phyloP scores from a whole-genome alignment of 2,797 vertebrate genomes.

The Typhlichthys eigenmanni region DNA sequence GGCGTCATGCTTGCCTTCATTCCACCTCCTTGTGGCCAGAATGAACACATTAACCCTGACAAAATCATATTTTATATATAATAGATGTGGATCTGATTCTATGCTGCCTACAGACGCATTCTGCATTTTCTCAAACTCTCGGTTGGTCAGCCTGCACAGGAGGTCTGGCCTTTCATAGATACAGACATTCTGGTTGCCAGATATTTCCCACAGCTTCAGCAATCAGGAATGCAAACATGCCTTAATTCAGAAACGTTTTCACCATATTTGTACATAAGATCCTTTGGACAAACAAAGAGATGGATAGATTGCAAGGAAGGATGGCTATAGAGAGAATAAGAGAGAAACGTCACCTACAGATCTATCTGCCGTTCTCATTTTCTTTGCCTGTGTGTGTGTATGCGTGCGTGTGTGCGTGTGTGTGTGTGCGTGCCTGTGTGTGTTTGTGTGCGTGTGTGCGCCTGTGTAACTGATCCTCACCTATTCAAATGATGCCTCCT shows the following conservation, averaged over 20 bases:
- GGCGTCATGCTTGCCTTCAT: no score
- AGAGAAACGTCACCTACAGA: slow-evolving; percentile 6
- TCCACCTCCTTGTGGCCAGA: no score
- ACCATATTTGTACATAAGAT: slow-evolving; percentile 46
- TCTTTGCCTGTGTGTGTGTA: slow-evolving; percentile 2
- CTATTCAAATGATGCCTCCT: slow-evolving; percentile 45
- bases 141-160: slow-evolving; percentile 14
- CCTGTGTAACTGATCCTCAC: slow-evolving; percentile 33
- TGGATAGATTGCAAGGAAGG: not conserved
- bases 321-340: slow-evolving; percentile 1
- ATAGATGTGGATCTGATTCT: not conserved
- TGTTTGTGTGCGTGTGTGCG: not conserved
- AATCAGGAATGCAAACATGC: slow-evolving; percentile 41
- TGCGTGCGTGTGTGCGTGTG: not conserved
- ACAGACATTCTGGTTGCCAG: slow-evolving; percentile 15
- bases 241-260: slow-evolving; percentile 29
- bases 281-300: slow-evolving; percentile 15
- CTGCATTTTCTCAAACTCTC: slow-evolving; percentile 9
- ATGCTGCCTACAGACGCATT: not conserved
- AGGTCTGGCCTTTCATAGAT: slow-evolving; percentile 1
- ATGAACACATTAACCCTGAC: no score
- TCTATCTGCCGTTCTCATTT: not conserved
- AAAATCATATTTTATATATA: no score
- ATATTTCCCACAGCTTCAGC: slow-evolving; percentile 33
- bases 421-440: not conserved